Conservation (phyloP, 2,113 vertebrate species). For the Ellobius talpinus region DNA sequence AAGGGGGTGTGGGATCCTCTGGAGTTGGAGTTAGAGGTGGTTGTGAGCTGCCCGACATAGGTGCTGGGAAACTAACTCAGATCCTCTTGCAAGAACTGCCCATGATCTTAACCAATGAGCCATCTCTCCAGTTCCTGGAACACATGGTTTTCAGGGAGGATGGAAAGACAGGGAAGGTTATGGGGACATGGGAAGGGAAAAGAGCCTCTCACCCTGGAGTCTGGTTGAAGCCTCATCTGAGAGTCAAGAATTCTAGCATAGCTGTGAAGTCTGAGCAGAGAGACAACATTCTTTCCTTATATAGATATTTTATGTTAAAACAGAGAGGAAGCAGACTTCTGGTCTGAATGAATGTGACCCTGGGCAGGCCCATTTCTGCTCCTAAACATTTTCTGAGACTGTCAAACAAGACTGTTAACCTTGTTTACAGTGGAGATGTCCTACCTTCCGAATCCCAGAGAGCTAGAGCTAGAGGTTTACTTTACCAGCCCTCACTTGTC, state of each 20-base stretch:
- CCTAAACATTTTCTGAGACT: neutral
- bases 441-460: neutral
- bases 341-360: neutral
- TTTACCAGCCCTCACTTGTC: no score
- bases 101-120: neutral
- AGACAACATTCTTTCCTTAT: neutral
- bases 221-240: neutral
- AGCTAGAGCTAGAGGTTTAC: neutral
- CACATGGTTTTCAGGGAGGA: neutral
- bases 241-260: neutral
- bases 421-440: neutral
- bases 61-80: neutral
- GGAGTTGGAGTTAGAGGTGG: neutral
- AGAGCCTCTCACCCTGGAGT: neutral
- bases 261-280: neutral
- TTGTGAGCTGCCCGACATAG: neutral
- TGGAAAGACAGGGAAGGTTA: neutral
- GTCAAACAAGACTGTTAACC: neutral
- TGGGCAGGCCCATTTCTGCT: neutral
- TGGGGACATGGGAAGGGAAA: neutral
- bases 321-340: neutral
- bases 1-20: neutral
- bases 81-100: neutral
- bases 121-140: neutral
- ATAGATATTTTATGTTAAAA: neutral